Evolutionary conservation across 2,113 vertebrate species (phyloP), one percentile per base, ranked within the genome.

Genomic region (Uria aalge): DNA sequence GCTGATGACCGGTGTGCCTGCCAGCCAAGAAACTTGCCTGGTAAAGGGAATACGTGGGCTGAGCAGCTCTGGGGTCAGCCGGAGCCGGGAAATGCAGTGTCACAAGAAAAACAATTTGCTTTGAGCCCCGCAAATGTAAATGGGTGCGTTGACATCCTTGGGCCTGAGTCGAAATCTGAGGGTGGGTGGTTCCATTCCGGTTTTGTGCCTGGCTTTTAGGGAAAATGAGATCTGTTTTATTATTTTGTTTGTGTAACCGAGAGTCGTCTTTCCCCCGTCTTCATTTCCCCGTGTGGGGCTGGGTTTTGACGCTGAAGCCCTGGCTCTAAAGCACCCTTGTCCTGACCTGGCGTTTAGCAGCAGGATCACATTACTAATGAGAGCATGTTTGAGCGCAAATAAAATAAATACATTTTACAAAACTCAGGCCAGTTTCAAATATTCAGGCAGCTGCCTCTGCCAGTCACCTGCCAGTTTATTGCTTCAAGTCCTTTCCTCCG

Each of bases 381-480:
- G 87, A 12, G 19, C 24, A 36, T 92, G 89, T 94, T 94, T 85
- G 77, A 94, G 80, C 55, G 1, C 92, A 94, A 96, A 95, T 95
- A 95, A 96, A 94, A 97, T 85, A 97, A 96, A 95, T 95, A 88
- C 23, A 85, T 95, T 97, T 96, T 95, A 95, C 71, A 90, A 95
- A 97, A 96, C 95, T 95, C 94, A 57, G 63, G 32, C 71, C 67
- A 92, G 88, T 91, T 95, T 96, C 91, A 97, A 95, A 87, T 96
- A 90, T 76, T 97, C 96, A 57, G 80, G 74, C 95, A 97, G 95
- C 91, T 97, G 92, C 95, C 92, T 94, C 92, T 96, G 96, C 94
- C 96, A 93, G 53, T 97, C 96, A 96, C 94, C 96, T 96, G 93
- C 90, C 81, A 91, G 64, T 94, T 94, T 87, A 69, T 73, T 87